phyloP scores from a whole-genome alignment of 2,888 invertebrate species.

The Drosophila picticornis region DNA sequence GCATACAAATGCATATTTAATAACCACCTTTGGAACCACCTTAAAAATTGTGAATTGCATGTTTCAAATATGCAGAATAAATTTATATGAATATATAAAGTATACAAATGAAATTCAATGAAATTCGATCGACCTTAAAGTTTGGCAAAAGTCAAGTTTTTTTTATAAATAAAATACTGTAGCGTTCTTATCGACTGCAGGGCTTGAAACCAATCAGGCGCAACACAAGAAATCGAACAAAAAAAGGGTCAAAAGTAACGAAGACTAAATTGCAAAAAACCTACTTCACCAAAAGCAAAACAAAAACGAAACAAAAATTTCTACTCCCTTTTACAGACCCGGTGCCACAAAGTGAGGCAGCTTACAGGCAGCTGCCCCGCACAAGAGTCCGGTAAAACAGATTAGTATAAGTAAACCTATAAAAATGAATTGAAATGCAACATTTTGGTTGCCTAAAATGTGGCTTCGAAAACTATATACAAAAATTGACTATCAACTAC shows the following conservation, averaged over 20 bases:
- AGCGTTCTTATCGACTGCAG: slow-evolving; percentile 37
- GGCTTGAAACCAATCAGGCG: slow-evolving; percentile 51
- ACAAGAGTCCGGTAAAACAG: not conserved
- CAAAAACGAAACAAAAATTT: slow-evolving; percentile 37
- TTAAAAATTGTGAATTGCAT: not conserved
- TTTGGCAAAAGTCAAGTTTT: not conserved
- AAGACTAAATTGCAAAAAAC: slow-evolving; percentile 35
- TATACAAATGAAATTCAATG: not conserved
- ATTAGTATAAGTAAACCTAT: slow-evolving; percentile 3
- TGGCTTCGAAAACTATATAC: not conserved
- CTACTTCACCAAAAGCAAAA: slow-evolving; percentile 18
- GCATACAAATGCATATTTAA: not conserved
- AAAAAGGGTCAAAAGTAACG: slow-evolving; percentile 45
- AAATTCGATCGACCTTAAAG: not conserved
- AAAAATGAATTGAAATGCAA: slow-evolving; percentile 14
- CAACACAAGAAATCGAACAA: slow-evolving; percentile 41
- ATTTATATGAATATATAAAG: not conserved
- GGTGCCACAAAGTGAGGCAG: not conserved
- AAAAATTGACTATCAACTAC: not conserved
- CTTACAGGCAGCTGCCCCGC: slow-evolving; percentile 19
- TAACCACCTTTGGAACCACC: not conserved
- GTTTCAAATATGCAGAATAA: not conserved
- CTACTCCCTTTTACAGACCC: slow-evolving; percentile 6
- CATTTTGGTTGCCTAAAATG: not conserved
- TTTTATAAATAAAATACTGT: not conserved